phyloP scores from a whole-genome alignment of 1,140 invertebrate species.

The Oryctes rhinoceros region DNA sequence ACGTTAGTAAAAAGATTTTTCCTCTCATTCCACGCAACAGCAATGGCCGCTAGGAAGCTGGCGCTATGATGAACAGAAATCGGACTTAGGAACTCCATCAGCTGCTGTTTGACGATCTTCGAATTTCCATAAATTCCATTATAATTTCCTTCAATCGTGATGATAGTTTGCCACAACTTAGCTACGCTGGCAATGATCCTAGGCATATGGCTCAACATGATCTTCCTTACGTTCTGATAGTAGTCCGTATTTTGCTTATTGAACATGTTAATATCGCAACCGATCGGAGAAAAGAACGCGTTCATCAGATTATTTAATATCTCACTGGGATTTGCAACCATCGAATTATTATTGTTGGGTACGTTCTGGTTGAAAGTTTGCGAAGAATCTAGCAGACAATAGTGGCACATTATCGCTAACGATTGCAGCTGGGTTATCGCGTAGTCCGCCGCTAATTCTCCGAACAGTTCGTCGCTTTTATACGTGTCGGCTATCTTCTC shows the following conservation, averaged over 20 bases:
- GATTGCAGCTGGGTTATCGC: constrained; percentile 82
- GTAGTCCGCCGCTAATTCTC: constrained; percentile 73
- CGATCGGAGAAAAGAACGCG: constrained; percentile 68
- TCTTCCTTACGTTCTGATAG: constrained; percentile 73
- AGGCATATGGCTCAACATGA: constrained; percentile 81
- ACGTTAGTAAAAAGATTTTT: constrained; percentile 62
- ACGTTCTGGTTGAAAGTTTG: constrained; percentile 69
- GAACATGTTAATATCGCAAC: constrained; percentile 51
- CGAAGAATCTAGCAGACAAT: constrained; percentile 82
- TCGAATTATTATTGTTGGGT: constrained; percentile 61
- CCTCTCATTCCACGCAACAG: constrained; percentile 89
- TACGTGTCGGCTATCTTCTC: constrained; percentile 66
- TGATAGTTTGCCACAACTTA: constrained; percentile 79
- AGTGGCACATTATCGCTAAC: constrained; percentile 84
- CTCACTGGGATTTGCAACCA: constrained; percentile 69
- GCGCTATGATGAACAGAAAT: constrained; percentile 86
- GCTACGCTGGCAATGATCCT: constrained; percentile 82
- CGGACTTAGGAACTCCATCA: constrained; percentile 87
- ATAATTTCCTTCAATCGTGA: constrained; percentile 61
- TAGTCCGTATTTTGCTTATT: constrained; percentile 61
- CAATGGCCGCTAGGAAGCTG: constrained; percentile 84
- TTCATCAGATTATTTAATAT: constrained; percentile 85
- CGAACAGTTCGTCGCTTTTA: constrained; percentile 52
- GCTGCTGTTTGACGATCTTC: constrained; percentile 77
- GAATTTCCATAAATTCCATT: constrained; percentile 67